These are phyloP conservation scores for Pampus argenteus DNA, from an alignment of 2,797 vertebrate genomes.

Conservation along the genomic window DNA sequence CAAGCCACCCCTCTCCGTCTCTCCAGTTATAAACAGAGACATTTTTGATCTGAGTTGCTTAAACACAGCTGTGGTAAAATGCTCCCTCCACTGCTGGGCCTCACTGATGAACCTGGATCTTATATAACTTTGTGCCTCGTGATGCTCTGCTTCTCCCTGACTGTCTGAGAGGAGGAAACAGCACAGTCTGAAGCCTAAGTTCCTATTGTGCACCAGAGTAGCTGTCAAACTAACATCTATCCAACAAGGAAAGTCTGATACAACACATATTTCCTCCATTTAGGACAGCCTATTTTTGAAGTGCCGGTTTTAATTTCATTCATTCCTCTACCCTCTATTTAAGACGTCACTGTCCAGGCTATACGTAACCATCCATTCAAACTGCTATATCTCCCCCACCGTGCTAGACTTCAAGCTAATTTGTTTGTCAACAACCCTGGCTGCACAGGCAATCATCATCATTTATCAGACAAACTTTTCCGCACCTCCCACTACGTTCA, in stretches of 20 bases:
- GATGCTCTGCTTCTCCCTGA: slow-evolving; percentile 14
- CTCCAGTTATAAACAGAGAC: slow-evolving; percentile 48
- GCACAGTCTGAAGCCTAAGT: slow-evolving; percentile 4
- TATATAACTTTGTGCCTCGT: slow-evolving; percentile 41
- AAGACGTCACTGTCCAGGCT: slow-evolving; percentile 34
- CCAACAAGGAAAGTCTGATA: background rate
- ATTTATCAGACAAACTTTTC: slow-evolving; percentile 43
- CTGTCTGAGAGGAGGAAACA: slow-evolving; percentile 15
- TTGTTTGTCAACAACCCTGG: slow-evolving; percentile 34
- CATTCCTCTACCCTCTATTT: slow-evolving; percentile 43
- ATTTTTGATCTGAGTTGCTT: slow-evolving; percentile 37
- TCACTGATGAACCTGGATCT: slow-evolving; percentile 27
- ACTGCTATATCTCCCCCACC: slow-evolving; percentile 22
- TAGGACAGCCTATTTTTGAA: no score
- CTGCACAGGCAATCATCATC: slow-evolving; percentile 52
- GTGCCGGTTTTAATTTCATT: slow-evolving; percentile 52
- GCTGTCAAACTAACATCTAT: slow-evolving; percentile 26
- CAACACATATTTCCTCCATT: background rate
- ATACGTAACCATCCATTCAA: slow-evolving; percentile 41
- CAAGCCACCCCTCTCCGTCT: slow-evolving; percentile 6
- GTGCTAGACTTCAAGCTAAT: slow-evolving; percentile 43
- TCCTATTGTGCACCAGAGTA: slow-evolving; percentile 15
- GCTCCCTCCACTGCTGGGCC: slow-evolving; percentile 39
- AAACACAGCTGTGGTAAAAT: slow-evolving; percentile 67
- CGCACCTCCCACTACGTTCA: slow-evolving; percentile 39